A percentile compares a stretch with the other conserved stretches of the same genome.
Evolutionary conservation across 2,113 vertebrate species (phyloP).

Genomic region (Archilochus colubris): DNA sequence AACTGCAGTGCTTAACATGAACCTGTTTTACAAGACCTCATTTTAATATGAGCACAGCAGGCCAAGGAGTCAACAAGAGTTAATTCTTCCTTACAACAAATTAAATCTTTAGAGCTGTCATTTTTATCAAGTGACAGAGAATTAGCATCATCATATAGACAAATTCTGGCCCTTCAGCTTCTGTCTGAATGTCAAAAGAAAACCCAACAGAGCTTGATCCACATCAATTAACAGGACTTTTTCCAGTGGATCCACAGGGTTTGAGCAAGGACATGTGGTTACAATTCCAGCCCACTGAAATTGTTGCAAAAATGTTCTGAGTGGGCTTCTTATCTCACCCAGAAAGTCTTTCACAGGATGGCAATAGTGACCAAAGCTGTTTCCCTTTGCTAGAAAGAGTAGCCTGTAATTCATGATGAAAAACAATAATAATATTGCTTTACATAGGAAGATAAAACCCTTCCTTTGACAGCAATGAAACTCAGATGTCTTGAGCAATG

Average conservation of each 20-base stretch:
- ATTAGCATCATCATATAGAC: rapidly evolving
- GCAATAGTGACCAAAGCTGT: neutral
- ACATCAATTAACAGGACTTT: neutral
- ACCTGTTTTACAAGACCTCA: neutral
- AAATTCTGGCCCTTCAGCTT: neutral
- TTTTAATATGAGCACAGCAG: neutral
- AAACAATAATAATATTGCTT: conserved; percentile 34
- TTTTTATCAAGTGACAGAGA: neutral
- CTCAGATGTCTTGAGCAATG: conserved; percentile 67
- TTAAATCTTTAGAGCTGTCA: neutral
- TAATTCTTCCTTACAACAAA: neutral
- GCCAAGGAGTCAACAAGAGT: neutral
- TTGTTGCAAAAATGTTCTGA: neutral
- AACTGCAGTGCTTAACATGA: neutral
- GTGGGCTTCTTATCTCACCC: neutral
- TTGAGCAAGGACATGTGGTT: rapidly evolving
- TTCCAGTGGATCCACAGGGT: neutral
- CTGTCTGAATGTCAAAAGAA: neutral
- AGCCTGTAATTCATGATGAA: conserved; percentile 1
- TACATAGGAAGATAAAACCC: conserved; percentile 45
- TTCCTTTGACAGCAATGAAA: conserved; percentile 43
- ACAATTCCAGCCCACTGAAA: neutral
- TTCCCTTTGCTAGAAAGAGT: neutral
- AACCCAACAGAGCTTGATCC: neutral
- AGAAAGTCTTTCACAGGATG: neutral